A percentile compares a stretch with the other conserved stretches of the same genome.
These are phyloP conservation scores for Linepithema humile DNA, from an alignment of 1,140 invertebrate genomes.

Conservation along the genomic window DNA sequence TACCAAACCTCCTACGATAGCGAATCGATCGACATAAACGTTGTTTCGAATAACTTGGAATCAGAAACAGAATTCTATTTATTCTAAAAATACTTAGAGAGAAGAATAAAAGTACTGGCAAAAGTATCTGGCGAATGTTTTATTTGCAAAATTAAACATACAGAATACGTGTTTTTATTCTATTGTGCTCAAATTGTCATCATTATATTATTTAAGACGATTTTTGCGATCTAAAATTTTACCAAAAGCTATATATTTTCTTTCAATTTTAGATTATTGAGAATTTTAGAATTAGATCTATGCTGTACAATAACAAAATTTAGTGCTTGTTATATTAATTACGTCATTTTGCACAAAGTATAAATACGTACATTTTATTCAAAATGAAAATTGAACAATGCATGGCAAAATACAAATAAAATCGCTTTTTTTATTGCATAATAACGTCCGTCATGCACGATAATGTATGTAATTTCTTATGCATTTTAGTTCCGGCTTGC, in stretches of 20 bases:
- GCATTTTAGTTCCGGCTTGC: background rate
- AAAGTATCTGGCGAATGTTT: background rate
- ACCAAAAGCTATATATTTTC: background rate
- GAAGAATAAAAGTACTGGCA: background rate
- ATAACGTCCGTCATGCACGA: too few relatives aligned
- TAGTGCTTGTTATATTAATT: too few relatives aligned
- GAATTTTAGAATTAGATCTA: background rate
- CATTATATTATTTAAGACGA: too few relatives aligned
- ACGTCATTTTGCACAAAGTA: background rate
- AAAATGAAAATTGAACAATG: background rate
- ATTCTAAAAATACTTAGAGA: background rate
- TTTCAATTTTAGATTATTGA: too few relatives aligned
- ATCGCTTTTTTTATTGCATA: background rate
- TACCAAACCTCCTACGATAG: conserved; percentile 6
- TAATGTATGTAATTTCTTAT: background rate
- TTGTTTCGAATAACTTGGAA: conserved; percentile 54
- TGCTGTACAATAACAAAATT: background rate
- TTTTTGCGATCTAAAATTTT: background rate
- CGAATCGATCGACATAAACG: conserved; percentile 52
- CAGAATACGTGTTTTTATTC: background rate
- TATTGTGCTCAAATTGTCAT: too few relatives aligned
- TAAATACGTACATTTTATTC: background rate
- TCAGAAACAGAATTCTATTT: conserved; percentile 54
- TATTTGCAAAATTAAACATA: background rate
- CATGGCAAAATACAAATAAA: background rate